phyloP scores from a whole-genome alignment of 2,113 vertebrate species.

The Pogona vitticeps region DNA sequence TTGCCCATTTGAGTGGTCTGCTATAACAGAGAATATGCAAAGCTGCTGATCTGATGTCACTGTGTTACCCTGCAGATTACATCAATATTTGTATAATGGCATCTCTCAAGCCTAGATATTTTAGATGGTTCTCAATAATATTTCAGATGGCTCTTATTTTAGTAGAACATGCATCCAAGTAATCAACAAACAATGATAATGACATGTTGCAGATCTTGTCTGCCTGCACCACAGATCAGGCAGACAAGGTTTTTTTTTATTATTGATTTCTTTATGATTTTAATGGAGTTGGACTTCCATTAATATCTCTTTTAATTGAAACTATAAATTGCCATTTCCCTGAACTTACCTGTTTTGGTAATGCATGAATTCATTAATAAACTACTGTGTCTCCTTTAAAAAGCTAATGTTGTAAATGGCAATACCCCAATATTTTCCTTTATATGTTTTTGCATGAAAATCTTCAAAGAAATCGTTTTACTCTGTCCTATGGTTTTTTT shows the following conservation, averaged over 20 bases:
- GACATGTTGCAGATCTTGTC: background rate
- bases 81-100: background rate
- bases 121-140: background rate
- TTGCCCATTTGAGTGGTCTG: background rate
- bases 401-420: conserved; percentile 41
- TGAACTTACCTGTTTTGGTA: conserved; percentile 11
- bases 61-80: background rate
- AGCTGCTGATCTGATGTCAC: background rate
- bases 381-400: conserved; percentile 21
- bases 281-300: background rate
- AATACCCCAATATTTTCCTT: conserved; percentile 22
- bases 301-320: background rate
- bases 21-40: background rate
- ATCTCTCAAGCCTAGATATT: background rate
- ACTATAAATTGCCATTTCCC: background rate
- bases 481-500: conserved; percentile 70
- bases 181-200: background rate
- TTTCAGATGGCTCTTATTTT: background rate
- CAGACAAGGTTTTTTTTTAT: background rate
- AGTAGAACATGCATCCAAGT: background rate
- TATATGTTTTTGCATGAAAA: background rate
- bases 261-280: no score
- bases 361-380: conserved; percentile 24
- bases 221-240: no score
- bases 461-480: conserved; percentile 37